A percentile compares a stretch with the other conserved stretches of the same genome.
phyloP scores from a whole-genome alignment of 2,797 vertebrate species.

The Hirundo rustica region DNA sequence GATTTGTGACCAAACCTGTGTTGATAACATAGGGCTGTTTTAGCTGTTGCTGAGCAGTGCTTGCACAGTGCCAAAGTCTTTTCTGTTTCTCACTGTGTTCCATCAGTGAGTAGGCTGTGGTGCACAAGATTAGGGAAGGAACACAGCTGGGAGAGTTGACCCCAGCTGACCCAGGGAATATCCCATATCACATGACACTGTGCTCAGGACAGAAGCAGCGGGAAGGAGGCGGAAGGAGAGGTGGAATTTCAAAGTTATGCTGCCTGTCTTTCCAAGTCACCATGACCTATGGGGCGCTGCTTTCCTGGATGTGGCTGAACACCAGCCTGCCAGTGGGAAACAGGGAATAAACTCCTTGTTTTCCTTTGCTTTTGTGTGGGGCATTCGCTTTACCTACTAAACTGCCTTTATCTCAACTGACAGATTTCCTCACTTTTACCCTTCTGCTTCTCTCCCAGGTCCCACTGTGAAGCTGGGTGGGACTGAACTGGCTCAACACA shows the following conservation, averaged over 20 bases:
- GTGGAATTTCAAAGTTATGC: not conserved
- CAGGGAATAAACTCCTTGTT: not conserved
- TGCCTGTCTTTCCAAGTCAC: not conserved
- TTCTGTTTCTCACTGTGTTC: not conserved
- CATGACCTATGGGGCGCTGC: rapidly evolving
- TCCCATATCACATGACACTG: rapidly evolving
- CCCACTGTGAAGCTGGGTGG: rapidly evolving
- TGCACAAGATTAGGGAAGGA: not conserved
- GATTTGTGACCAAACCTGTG: not conserved
- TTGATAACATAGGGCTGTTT: not conserved
- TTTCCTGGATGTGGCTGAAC: not conserved
- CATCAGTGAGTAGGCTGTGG: rapidly evolving
- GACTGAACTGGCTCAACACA: not conserved
- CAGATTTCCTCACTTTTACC: not conserved
- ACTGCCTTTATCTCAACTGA: not conserved
- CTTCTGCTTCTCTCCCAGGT: not conserved
- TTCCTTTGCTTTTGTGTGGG: rapidly evolving
- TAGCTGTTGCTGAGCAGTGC: not conserved
- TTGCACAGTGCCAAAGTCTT: not conserved
- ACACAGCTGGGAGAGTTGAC: not conserved
- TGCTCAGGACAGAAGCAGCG: not conserved
- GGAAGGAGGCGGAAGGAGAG: not conserved
- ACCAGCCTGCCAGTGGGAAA: not conserved
- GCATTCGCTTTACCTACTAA: not conserved
- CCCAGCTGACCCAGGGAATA: not conserved